phyloP scores from a whole-genome alignment of 2,113 vertebrate genomes.

The Menura novaehollandiae region DNA sequence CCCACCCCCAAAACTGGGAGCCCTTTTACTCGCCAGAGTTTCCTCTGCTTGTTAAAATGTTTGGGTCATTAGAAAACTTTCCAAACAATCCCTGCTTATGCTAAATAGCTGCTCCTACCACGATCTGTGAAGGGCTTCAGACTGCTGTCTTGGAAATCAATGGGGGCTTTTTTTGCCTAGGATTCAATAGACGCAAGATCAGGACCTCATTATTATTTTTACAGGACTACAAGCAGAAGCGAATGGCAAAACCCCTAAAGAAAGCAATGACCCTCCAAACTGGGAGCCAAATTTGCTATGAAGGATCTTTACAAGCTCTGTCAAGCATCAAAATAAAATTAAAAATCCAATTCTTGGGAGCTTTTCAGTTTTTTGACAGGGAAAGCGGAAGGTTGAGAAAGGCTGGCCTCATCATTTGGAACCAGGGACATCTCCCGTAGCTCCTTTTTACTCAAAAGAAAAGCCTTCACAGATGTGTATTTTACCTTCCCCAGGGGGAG shows the following conservation, averaged over 20 bases:
- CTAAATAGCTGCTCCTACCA: slow-evolving; percentile 48
- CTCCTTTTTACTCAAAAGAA: not conserved
- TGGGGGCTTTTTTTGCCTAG: slow-evolving; percentile 8
- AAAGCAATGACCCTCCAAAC: not conserved
- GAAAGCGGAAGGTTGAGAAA: not conserved
- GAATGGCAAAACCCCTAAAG: not conserved
- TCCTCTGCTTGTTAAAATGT: slow-evolving; percentile 47
- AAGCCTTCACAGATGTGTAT: not conserved
- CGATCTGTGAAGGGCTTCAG: slow-evolving; percentile 27
- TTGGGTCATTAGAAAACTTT: slow-evolving; percentile 47
- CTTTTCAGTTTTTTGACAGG: not conserved
- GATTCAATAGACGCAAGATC: slow-evolving; percentile 25
- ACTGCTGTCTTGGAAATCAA: slow-evolving; percentile 11
- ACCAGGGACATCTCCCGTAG: not conserved
- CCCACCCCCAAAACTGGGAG: not conserved
- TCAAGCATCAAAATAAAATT: slow-evolving; percentile 12
- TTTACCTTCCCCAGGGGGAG: not conserved
- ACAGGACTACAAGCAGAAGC: not conserved
- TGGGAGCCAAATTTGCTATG: not conserved
- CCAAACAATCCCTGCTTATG: slow-evolving; percentile 40
- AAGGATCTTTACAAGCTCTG: not conserved
- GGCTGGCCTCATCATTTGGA: not conserved
- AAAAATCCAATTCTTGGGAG: not conserved
- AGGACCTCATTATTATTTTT: slow-evolving; percentile 48
- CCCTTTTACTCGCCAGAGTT: not conserved